These are phyloP conservation scores for Biston stratarius DNA, from an alignment of 2,888 invertebrate species.

Conservation along the genomic window DNA sequence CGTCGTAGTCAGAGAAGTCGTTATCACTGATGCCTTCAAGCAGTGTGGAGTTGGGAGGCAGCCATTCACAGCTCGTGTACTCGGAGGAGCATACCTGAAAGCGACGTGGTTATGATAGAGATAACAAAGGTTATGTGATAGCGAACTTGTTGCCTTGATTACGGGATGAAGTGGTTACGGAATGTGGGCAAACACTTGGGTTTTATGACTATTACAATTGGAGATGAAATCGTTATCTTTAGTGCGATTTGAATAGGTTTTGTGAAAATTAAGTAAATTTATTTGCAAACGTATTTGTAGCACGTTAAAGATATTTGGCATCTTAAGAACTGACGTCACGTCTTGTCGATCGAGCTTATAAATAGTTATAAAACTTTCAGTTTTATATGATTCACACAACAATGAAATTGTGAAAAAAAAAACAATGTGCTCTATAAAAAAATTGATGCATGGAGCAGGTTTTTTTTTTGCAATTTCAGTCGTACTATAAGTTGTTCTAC, in stretches of 20 bases:
- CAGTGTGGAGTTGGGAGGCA: slow-evolving; percentile 88
- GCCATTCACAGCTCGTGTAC: slow-evolving; percentile 79
- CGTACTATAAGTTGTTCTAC: too few species aligned
- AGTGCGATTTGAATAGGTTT: slow-evolving; percentile 8
- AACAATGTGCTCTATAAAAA: too few species aligned
- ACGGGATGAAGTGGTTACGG: slow-evolving; percentile 20
- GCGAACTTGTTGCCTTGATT: slow-evolving; percentile 26
- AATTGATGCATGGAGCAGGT: too few species aligned
- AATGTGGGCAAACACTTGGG: slow-evolving; percentile 12
- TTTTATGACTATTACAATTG: slow-evolving; percentile 27
- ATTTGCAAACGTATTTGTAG: background rate
- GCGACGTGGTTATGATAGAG: slow-evolving; percentile 37
- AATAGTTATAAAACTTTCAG: too few species aligned
- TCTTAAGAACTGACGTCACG: too few species aligned
- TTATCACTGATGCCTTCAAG: slow-evolving; percentile 64
- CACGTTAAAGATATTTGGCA: background rate
- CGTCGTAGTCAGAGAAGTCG: slow-evolving; percentile 47
- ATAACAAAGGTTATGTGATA: slow-evolving; percentile 28
- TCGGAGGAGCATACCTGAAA: slow-evolving; percentile 68
- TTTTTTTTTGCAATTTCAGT: too few species aligned
- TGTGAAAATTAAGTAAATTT: background rate
- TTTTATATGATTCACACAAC: too few species aligned
- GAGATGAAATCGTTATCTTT: slow-evolving; percentile 11
- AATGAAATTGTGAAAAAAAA: too few species aligned
- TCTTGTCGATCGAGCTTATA: too few species aligned